These are phyloP conservation scores for Thymelicus lineola DNA, from an alignment of 2,888 invertebrate species.

Conservation along the genomic window DNA sequence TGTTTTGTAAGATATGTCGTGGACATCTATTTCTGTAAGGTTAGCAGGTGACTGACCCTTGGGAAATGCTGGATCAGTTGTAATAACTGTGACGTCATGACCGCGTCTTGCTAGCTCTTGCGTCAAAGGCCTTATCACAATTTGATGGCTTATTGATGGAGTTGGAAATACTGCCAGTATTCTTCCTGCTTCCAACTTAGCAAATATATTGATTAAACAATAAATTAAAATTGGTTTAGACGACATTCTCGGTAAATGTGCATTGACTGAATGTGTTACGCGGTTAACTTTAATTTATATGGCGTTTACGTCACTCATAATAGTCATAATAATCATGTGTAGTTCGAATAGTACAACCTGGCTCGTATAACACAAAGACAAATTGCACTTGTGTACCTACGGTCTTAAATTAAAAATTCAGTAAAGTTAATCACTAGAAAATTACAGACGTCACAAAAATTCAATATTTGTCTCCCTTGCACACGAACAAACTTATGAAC, in stretches of 20 bases:
- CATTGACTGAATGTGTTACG: not conserved
- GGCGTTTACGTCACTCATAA: not conserved
- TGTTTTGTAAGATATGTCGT: constrained; percentile 55
- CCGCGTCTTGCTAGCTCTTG: constrained; percentile 59
- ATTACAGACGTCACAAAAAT: too few species aligned
- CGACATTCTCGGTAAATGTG: not conserved
- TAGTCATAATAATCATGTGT: too few species aligned
- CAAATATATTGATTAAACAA: not conserved
- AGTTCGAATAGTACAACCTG: too few species aligned
- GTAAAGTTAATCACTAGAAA: too few species aligned
- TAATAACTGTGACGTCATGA: constrained; percentile 62
- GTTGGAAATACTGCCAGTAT: constrained; percentile 59
- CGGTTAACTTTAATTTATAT: not conserved
- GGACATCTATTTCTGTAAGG: constrained; percentile 58
- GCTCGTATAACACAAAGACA: too few species aligned
- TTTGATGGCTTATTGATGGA: constrained; percentile 60
- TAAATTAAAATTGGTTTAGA: not conserved
- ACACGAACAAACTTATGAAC: too few species aligned
- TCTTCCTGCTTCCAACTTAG: constrained; percentile 46
- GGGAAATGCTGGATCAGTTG: constrained; percentile 54
- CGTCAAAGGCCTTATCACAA: constrained; percentile 53
- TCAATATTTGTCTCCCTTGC: too few species aligned
- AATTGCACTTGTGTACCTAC: too few species aligned
- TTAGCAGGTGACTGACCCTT: constrained; percentile 57
- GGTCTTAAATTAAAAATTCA: too few species aligned